Evolutionary conservation across 1,140 invertebrate species (phyloP).

Genomic region (Panonychus citri): DNA sequence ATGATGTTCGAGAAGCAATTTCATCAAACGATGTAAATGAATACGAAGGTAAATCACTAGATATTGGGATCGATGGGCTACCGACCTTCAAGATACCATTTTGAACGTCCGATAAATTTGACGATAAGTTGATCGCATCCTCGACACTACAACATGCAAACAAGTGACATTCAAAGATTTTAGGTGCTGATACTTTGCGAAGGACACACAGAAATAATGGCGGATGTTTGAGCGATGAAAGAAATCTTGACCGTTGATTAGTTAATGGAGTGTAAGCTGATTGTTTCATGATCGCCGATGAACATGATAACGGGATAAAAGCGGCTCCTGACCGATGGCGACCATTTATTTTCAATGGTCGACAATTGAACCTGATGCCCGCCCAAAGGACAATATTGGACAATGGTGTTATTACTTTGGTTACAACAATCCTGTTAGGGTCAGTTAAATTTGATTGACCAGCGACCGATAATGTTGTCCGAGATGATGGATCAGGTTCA

Average conservation of each 20-base stretch:
- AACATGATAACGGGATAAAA: slow-evolving; percentile 15
- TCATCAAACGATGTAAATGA: background rate
- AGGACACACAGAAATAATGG: slow-evolving; percentile 75
- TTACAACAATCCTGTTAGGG: slow-evolving; percentile 7
- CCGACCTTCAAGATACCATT: background rate
- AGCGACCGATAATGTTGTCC: background rate
- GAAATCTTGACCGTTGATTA: slow-evolving; percentile 9
- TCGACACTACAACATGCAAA: slow-evolving; percentile 55
- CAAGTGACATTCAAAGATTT: slow-evolving; percentile 62
- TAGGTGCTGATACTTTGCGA: slow-evolving; percentile 30
- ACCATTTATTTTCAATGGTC: background rate
- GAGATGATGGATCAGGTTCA: slow-evolving; percentile 4
- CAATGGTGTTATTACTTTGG: slow-evolving; percentile 16
- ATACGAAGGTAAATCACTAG: background rate
- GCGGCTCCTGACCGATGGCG: slow-evolving; percentile 10
- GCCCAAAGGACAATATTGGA: slow-evolving; percentile 15
- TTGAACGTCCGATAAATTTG: background rate
- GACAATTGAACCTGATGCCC: slow-evolving; percentile 11
- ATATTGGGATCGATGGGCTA: background rate
- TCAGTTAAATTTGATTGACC: background rate
- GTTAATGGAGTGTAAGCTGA: slow-evolving; percentile 10
- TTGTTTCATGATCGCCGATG: slow-evolving; percentile 13
- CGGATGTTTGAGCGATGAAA: slow-evolving; percentile 31
- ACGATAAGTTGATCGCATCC: slow-evolving; percentile 52
- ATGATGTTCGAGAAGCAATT: background rate